These are phyloP conservation scores for Typhlomys cinereus DNA, from an alignment of 2,113 vertebrate species.

Conservation along the genomic window DNA sequence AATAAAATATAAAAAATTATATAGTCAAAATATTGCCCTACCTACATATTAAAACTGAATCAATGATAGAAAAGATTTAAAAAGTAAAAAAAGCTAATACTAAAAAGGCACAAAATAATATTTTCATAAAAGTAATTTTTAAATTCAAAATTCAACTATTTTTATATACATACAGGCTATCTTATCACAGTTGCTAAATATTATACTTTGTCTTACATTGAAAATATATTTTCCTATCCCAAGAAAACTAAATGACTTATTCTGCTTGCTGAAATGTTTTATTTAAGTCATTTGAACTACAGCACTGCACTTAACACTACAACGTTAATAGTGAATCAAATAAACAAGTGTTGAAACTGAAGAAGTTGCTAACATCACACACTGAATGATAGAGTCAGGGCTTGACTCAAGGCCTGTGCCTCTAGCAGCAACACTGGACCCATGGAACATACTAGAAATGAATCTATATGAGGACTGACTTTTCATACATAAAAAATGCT, in stretches of 20 bases:
- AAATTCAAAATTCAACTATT: not conserved
- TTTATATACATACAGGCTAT: not conserved
- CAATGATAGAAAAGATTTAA: not conserved
- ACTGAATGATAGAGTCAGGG: not conserved
- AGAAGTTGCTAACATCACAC: not conserved
- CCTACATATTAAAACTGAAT: slow-evolving; percentile 16
- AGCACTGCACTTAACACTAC: not conserved
- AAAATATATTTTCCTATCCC: not conserved
- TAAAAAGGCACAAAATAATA: not conserved
- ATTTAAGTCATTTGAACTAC: not conserved
- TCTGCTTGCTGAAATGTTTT: not conserved
- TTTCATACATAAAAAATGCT: not conserved
- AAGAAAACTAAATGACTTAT: not conserved
- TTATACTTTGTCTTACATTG: not conserved
- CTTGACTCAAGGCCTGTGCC: not conserved
- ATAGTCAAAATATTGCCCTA: not conserved
- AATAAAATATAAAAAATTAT: no score
- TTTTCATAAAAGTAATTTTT: not conserved
- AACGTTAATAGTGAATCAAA: not conserved
- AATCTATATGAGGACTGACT: not conserved
- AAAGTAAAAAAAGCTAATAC: not conserved
- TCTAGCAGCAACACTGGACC: not conserved
- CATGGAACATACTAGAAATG: not conserved
- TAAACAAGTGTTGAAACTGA: not conserved
- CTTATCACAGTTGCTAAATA: not conserved